Evolutionary conservation across 2,888 invertebrate species (phyloP), one percentile per base, ranked within the genome.

Genomic region (Synergus itoensis): DNA sequence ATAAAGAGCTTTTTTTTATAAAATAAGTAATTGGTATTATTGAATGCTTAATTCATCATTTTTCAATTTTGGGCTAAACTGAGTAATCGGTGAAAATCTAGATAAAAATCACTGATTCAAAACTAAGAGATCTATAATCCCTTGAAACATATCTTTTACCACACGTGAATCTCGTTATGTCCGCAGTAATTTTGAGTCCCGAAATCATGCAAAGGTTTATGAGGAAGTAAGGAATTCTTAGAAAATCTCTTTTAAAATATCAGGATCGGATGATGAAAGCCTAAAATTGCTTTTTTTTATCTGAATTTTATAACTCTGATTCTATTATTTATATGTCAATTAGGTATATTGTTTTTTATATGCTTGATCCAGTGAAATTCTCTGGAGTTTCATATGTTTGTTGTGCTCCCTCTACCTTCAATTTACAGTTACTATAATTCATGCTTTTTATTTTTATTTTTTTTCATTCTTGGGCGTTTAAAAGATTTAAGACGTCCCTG

Each of bases 101-200:
- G 3, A 28, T 3, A 28, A 36, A 36, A 36, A 36, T 36, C 36
- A 36, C 36, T 36, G 36, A 36, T 36, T 28, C 28, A 28, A 28
- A 28, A 28, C 28, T 28, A 28, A 28, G 28, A 28, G 21, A 21
- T 21, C 21, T 21, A 21, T 21, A 28, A 28, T 7, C 65, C 45
- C 41, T 65, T 64, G 53, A 77, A 48, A 57, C 2, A 73, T 73
- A 78, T 78, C 45, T 45, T 45, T 48, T 9, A 63, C 77, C 73
- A 63, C 73, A 69, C 53, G 67, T 77, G 77, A 41, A 64, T 48
- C 75, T 77, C 73, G 65, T 77, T 80, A 63, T 40, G 53, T 60
- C 41, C 57, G 8, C 41, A 65, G 21, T 18, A 62, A 62, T 7
- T 12, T 45, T 45, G 18, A 28, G 62, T 28, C 14, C 14, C 62